Evolutionary conservation across 2,797 vertebrate genomes (phyloP), one percentile per base, ranked within the genome.

Genomic region (Gouania willdenowi): DNA sequence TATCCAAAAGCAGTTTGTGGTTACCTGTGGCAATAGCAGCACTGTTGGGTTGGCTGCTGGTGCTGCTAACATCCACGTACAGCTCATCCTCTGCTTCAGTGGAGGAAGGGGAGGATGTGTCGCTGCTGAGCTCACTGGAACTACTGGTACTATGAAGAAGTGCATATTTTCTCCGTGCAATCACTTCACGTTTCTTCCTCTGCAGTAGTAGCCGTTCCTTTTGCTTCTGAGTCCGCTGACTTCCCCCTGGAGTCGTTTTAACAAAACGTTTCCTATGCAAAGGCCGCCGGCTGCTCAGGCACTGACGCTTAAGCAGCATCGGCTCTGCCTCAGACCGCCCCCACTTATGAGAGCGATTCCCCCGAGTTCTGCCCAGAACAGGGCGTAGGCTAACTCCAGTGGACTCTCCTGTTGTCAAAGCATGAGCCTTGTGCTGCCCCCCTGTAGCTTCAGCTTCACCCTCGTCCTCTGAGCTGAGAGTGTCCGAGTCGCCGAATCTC

Each of bases 391-490:
- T 60, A 4, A 76, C 66, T 7, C 79, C 82, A 0, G 74, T 24
- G 21, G 76, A 79, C 77, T 67, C 93, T 75, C 79, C 83, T 12
- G 79, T 43, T n/a, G 75, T 69, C 44, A 80, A 60, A 19, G 77
- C 57, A 20, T 84, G 53, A 35, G 67, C 53, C 71, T 86, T 89
- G 19, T 83, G 79, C 43, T 80, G 85, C 51, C 75, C 82, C 48
- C 75, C 82, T 7, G 79, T 69, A 27, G 81, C 75, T 26, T 71
- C 76, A 8, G 73, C 56, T 46, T 76, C 83, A 33, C 59, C 91
- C 22, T 98, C 95, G n/a, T 97, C 95, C 48, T 98, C 95, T 1
- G 94, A 98, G 47, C 92, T 98, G 21, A 98, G 86, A n/a, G 94
- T 98, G 77, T 99, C 97, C 1, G 95, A 99, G 79, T 97, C 95